Base-by-base conservation (phyloP, 1,140 invertebrate species). In the Caenorhabditis remanei region DNA sequence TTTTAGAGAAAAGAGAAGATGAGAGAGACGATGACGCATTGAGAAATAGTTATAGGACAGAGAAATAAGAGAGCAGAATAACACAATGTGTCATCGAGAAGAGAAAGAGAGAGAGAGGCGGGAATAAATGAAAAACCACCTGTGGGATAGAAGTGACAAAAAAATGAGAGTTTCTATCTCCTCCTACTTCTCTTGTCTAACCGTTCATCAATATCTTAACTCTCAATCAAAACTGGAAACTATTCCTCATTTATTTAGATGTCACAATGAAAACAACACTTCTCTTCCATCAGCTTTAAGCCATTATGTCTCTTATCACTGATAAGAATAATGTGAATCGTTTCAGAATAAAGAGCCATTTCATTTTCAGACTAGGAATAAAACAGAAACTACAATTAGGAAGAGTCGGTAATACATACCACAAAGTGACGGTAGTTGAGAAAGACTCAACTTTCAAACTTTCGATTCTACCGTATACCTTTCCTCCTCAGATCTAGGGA, bases 111-210 rank as follows among this genome's bases (percentile, higher is more conserved):
- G 14, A 79, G 16, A 71, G 46, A 79, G 71, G 71, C 71, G 71
- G 71, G 71, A 79, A 71, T 61, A 67, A 67, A 67, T 53, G 71
- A 79, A 79, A 79, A 79, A 79, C 71, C 71, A 79, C 71, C 71
- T 79, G 71, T 79, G 71, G 71, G 71, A 79, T 79, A 24, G 43
- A 79, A 50, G 40, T 46, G n/a, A 79, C 43, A 50, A 50, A 50
- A 50, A 24, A 50, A 79, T 46, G n/a, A 50, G 19, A 43, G 40
- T 79, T 79, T 53, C 71, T 50, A 79, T 79, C 71, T 79, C 71
- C 71, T 79, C 71, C 71, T 79, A 50, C 71, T 50, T 79, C 46
- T 79, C 61, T 24, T 24, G 46, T 79, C 9, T 50, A 40, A 79
- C 71, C 32, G 43, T 71, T 71, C 65, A 71, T 71, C 65, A 19